phyloP scores from a whole-genome alignment of 2,113 vertebrate genomes.

The Stegastes partitus region DNA sequence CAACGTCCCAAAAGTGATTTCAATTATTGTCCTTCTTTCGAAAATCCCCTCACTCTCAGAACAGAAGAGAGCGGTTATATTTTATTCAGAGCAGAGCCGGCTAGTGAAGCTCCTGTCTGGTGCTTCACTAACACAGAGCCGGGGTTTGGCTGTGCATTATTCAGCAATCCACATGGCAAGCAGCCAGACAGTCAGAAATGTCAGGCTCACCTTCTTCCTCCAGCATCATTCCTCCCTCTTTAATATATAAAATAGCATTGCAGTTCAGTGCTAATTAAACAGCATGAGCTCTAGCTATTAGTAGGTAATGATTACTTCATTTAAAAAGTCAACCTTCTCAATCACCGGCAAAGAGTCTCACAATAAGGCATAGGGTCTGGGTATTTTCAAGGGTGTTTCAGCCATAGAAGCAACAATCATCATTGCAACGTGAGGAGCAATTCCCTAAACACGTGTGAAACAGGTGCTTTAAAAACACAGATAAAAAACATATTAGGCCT shows the following conservation, averaged over 20 bases:
- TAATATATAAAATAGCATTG: constrained; percentile 56
- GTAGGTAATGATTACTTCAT: constrained; percentile 61
- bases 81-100: constrained; percentile 68
- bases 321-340: constrained; percentile 39
- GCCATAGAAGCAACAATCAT: neutral
- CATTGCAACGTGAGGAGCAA: constrained; percentile 18
- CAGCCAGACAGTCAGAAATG: constrained; percentile 56
- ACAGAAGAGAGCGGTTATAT: constrained; percentile 50
- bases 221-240: constrained; percentile 39
- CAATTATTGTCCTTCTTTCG: constrained; percentile 57
- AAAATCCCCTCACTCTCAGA: constrained; percentile 35
- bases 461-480: constrained; percentile 9
- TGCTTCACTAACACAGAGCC: constrained; percentile 28
- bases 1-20: constrained; percentile 44
- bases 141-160: constrained; percentile 76
- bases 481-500: neutral
- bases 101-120: constrained; percentile 51
- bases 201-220: constrained; percentile 55
- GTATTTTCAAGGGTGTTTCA: neutral
- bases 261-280: constrained; percentile 65
- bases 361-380: neutral
- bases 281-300: constrained; percentile 53
- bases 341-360: constrained; percentile 14
- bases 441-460: constrained; percentile 10
- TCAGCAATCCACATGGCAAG: constrained; percentile 62